Conservation (phyloP, 2,797 vertebrate genomes). For the Percopsis omiscomaycus region DNA sequence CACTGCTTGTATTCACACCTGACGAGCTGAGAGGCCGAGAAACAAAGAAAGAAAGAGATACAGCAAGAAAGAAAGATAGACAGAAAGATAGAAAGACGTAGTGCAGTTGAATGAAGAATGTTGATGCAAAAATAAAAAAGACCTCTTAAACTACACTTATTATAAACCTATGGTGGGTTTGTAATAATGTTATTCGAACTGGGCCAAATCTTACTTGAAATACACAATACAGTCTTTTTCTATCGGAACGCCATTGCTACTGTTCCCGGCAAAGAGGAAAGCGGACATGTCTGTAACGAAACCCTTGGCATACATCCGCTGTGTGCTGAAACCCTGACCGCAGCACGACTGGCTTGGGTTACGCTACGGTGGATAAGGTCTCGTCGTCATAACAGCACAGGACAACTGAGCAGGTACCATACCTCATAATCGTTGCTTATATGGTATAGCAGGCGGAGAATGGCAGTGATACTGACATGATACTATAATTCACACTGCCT, state of each 20-base stretch:
- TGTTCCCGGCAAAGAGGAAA: slow-evolving; percentile 7
- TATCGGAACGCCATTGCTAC: neutral
- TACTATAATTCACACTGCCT: slow-evolving; percentile 24
- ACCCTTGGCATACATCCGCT: slow-evolving; percentile 45
- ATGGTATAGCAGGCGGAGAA: slow-evolving; percentile 11
- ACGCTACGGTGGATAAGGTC: slow-evolving; percentile 70
- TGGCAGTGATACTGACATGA: neutral
- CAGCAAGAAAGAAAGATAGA: neutral
- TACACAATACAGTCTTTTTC: neutral
- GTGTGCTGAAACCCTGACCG: slow-evolving; percentile 66
- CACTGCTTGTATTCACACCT: slow-evolving; percentile 82
- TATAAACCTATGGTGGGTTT: neutral
- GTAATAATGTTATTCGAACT: neutral
- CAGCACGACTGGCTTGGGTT: slow-evolving; percentile 69
- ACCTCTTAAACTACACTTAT: neutral
- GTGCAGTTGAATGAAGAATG: neutral
- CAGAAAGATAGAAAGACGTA: neutral
- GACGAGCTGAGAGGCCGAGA: slow-evolving; percentile 77
- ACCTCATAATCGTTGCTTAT: slow-evolving; percentile 40
- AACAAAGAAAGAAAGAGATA: slow-evolving; percentile 6
- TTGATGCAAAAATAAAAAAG: too few species aligned
- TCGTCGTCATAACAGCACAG: slow-evolving; percentile 65
- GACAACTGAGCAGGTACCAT: slow-evolving; percentile 73
- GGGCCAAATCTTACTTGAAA: neutral
- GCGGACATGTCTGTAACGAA: slow-evolving; percentile 56